phyloP scores from a whole-genome alignment of 2,888 invertebrate genomes.

The Leptinotarsa haldemani region DNA sequence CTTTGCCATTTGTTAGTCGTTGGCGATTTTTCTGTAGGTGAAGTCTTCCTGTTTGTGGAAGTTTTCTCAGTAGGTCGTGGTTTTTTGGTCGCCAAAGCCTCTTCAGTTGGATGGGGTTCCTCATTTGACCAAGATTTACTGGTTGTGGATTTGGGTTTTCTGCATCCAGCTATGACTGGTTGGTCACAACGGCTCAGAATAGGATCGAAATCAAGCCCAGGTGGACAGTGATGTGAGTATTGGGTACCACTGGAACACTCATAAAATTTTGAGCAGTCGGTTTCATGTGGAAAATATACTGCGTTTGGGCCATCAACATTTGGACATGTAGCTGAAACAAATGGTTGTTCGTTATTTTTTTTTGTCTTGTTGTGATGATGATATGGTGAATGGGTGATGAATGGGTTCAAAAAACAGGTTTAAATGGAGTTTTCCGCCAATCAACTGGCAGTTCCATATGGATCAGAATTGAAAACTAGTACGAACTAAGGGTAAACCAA shows the following conservation, averaged over 20 bases:
- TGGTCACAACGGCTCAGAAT: constrained; percentile 40
- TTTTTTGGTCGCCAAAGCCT: no score
- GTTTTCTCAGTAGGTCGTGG: no score
- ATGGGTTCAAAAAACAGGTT: neutral
- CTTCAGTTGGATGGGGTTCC: no score
- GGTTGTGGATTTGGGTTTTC: neutral
- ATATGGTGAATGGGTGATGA: no score
- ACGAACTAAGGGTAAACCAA: no score
- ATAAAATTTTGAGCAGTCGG: constrained; percentile 40
- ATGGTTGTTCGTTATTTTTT: neutral
- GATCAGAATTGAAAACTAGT: no score
- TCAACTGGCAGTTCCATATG: no score
- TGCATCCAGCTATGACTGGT: constrained; percentile 31
- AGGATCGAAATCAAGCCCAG: constrained; percentile 40
- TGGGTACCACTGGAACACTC: constrained; percentile 42
- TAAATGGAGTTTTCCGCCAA: no score
- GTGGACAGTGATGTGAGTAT: constrained; percentile 38
- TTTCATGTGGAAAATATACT: constrained; percentile 35
- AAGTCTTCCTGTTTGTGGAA: no score
- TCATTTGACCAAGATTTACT: neutral
- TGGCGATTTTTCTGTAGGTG: no score
- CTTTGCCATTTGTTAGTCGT: no score
- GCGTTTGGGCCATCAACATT: constrained; percentile 32
- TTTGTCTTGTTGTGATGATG: no score
- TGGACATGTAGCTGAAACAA: constrained; percentile 30